A percentile compares a stretch with the other conserved stretches of the same genome.
These are phyloP conservation scores for Phymanthus crucifer DNA, from an alignment of 92 coral and sea anemone species.

Conservation along the genomic window DNA sequence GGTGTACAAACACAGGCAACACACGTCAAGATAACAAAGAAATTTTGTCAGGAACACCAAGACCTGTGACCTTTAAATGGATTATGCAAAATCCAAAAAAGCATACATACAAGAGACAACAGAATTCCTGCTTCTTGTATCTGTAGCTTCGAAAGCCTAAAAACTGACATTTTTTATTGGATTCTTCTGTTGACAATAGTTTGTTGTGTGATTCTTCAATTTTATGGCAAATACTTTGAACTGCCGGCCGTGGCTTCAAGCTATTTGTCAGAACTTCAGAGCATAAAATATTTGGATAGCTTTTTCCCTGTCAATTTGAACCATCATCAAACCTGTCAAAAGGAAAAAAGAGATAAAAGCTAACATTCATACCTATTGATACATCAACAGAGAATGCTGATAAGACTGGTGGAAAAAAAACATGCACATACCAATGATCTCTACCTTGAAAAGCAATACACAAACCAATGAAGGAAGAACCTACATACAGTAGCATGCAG, in stretches of 20 bases:
- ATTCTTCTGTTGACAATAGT: not conserved
- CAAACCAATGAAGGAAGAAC: too few species aligned
- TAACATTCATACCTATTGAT: not conserved
- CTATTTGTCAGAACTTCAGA: not conserved
- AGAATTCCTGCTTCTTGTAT: not conserved
- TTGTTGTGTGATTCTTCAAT: not conserved
- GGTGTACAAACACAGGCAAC: not conserved
- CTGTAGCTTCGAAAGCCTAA: not conserved
- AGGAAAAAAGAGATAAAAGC: not conserved
- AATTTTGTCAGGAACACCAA: not conserved
- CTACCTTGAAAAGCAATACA: too few species aligned
- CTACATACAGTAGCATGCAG: too few species aligned
- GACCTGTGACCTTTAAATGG: not conserved
- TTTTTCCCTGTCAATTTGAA: not conserved
- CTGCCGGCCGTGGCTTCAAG: not conserved
- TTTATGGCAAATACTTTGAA: slow-evolving; percentile 4
- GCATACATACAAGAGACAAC: not conserved
- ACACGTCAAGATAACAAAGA: not conserved
- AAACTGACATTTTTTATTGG: not conserved
- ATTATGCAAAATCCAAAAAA: not conserved
- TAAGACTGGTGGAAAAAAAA: not conserved
- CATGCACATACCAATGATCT: too few species aligned
- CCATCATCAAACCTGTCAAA: not conserved
- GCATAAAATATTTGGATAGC: not conserved
- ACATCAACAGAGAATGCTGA: not conserved